Conservation (phyloP, 2,113 vertebrate species). For the Protobothrops flavoviridis region DNA sequence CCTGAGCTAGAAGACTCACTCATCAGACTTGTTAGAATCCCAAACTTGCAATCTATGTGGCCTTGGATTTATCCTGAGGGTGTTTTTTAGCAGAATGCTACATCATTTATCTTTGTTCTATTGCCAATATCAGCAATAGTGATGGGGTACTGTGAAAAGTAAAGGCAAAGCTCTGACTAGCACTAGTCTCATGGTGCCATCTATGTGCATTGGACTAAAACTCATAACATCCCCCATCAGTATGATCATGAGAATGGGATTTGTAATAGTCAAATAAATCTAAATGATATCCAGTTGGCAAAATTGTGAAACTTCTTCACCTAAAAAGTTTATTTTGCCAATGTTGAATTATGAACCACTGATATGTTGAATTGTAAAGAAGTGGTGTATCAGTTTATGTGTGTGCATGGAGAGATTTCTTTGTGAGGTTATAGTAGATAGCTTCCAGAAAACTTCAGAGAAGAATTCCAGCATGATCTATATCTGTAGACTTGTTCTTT, state of each 20-base stretch:
- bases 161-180: background rate
- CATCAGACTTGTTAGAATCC: background rate
- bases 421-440: background rate
- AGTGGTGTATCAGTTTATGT: background rate
- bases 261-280: background rate
- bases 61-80: background rate
- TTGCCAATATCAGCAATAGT: background rate
- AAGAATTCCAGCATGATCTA: background rate
- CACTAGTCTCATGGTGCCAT: background rate
- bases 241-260: background rate
- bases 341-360: background rate
- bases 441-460: background rate
- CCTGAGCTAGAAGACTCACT: background rate
- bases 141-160: background rate
- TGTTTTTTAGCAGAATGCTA: background rate
- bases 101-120: background rate
- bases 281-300: background rate
- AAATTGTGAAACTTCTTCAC: background rate
- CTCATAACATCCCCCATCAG: background rate
- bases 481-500: background rate
- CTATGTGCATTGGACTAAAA: background rate
- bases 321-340: background rate
- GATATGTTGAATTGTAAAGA: background rate
- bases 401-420: background rate
- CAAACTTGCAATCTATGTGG: background rate